Evolutionary conservation across 2,797 vertebrate species (phyloP).

Genomic region (Myotis myotis): DNA sequence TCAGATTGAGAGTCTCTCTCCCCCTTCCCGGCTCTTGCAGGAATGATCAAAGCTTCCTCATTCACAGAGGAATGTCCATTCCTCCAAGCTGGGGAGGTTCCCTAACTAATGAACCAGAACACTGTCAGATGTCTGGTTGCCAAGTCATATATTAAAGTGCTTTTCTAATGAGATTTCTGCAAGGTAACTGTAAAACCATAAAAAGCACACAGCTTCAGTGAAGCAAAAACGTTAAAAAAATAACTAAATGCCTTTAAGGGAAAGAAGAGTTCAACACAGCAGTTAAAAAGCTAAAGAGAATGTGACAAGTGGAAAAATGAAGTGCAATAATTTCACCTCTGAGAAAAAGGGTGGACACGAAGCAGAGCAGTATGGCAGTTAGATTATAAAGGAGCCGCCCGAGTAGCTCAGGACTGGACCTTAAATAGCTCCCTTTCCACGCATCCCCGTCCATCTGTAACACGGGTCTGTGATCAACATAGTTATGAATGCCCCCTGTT

Average conservation of each 20-base stretch:
- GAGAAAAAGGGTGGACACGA: neutral
- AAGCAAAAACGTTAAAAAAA: slow-evolving; percentile 74
- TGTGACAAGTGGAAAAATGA: slow-evolving; percentile 30
- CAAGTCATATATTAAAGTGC: slow-evolving; percentile 78
- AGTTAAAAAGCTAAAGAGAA: slow-evolving; percentile 14
- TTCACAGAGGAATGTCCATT: slow-evolving; percentile 51
- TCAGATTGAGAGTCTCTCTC: neutral
- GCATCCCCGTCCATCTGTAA: neutral
- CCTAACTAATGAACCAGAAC: slow-evolving; percentile 69
- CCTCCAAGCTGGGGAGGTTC: slow-evolving; percentile 23
- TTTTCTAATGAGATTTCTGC: slow-evolving; percentile 71
- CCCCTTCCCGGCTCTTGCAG: neutral
- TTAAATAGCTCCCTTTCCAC: neutral
- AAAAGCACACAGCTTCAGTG: slow-evolving; percentile 73
- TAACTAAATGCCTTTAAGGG: slow-evolving; percentile 38
- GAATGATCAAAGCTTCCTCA: neutral
- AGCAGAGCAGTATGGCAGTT: neutral
- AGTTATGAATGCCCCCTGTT: neutral
- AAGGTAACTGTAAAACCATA: slow-evolving; percentile 70
- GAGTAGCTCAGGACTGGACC: neutral
- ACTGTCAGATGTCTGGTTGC: slow-evolving; percentile 55
- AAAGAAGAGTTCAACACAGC: neutral
- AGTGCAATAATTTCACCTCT: neutral
- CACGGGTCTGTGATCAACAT: neutral
- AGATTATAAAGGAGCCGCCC: neutral